Evolutionary conservation across 2,113 vertebrate species (phyloP).

Genomic region (Clarias batrachus): DNA sequence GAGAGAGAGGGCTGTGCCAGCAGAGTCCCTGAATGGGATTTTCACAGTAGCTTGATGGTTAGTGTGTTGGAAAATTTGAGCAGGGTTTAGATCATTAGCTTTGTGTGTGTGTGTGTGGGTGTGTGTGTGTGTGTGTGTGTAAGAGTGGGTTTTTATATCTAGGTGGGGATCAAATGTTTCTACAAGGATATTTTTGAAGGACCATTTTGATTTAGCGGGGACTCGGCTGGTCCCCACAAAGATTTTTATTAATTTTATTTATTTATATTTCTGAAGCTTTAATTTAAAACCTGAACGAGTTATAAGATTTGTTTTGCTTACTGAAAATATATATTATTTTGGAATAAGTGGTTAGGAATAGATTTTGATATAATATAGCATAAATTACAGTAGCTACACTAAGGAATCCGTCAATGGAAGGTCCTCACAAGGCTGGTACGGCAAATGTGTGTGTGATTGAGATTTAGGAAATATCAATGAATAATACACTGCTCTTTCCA

Average conservation of each 20-base stretch:
- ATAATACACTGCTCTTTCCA: no score
- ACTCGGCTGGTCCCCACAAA: neutral
- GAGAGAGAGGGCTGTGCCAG: neutral
- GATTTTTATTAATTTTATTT: neutral
- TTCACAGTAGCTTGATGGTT: conserved; percentile 32
- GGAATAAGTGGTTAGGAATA: neutral
- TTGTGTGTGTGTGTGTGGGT: conserved; percentile 5
- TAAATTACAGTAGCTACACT: neutral
- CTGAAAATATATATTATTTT: neutral
- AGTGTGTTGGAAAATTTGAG: conserved; percentile 28
- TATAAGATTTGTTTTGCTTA: neutral
- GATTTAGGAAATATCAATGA: no score
- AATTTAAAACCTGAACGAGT: neutral
- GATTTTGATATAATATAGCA: neutral
- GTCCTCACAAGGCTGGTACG: neutral
- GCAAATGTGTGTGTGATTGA: neutral
- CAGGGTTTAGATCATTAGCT: conserved; percentile 15
- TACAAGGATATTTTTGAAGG: neutral
- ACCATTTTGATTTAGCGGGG: neutral
- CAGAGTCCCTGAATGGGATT: conserved; percentile 25
- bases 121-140: neutral
- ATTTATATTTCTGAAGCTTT: neutral
- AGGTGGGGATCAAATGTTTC: neutral
- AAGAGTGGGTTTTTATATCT: neutral
- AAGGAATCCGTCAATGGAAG: neutral